Percentiles rank a stretch among this genome's conserved stretches.
Conservation (phyloP, 2,888 invertebrate genomes). For the Drosophila mulleri region DNA sequence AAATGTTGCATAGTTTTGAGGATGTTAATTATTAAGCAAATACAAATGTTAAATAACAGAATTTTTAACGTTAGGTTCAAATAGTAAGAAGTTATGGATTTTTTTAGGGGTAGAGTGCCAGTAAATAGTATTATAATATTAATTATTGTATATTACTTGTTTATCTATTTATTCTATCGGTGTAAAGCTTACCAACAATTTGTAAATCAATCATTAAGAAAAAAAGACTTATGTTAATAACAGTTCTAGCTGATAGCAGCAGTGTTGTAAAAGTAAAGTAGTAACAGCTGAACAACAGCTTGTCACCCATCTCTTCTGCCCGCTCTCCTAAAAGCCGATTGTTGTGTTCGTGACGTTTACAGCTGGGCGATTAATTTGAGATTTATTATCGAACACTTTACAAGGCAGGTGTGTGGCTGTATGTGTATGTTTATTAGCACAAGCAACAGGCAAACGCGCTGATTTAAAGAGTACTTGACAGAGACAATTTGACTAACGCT, state of each 20-base stretch:
- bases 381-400: slow-evolving; percentile 60
- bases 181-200: neutral
- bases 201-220: neutral
- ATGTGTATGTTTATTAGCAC: slow-evolving; percentile 38
- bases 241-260: neutral
- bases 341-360: slow-evolving; percentile 17
- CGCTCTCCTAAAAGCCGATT: neutral
- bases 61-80: neutral
- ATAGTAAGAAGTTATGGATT: neutral
- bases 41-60: neutral
- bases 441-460: slow-evolving; percentile 31
- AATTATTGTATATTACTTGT: neutral
- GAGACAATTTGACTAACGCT: slow-evolving; percentile 18
- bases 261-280: slow-evolving; percentile 10
- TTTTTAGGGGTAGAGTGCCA: neutral
- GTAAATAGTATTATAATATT: neutral
- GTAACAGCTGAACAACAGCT: slow-evolving; percentile 18
- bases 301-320: neutral
- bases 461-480: slow-evolving; percentile 53
- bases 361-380: slow-evolving; percentile 35
- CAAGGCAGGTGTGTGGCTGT: slow-evolving; percentile 36
- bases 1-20: neutral
- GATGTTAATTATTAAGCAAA: neutral
- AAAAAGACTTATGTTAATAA: neutral
- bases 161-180: neutral